Evolutionary conservation across 2,113 vertebrate genomes (phyloP), one percentile per base, ranked within the genome.

Genomic region (Alligator mississippiensis): DNA sequence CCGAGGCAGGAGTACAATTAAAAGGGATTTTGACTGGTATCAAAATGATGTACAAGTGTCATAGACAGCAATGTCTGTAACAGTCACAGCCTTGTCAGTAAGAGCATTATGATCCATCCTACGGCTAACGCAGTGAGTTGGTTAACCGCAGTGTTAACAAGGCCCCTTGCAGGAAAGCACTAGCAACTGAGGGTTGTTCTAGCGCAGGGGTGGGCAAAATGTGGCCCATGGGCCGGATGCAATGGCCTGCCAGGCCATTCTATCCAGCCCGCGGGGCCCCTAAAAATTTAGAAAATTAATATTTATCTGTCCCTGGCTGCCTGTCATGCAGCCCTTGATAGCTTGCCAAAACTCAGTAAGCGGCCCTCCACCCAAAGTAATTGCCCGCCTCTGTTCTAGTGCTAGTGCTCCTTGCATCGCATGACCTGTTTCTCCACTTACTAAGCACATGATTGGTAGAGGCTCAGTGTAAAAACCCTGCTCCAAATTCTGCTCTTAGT

Each of bases 31-130:
- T 75, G 12, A 59, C 7, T 17, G 24, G 16, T 16, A 28, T n/a
- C 24, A 58, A 24, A 16, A 54, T 11, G 3, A 4, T 16, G 5
- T 11, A 8, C 19, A 59, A 12, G 14, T 27, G 19, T 77, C 80
- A 80, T 11, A 8, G 7, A 28, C 55, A 81, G 28, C 4, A 0
- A 0, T 25, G 14, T 19, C 62, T 61, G 13, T 80, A 87, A 64
- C 30, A 27, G 19, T 54, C 58, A 24, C 62, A 77, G 5, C 47
- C 76, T 6, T 38, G 38, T 72, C 25, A 17, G 1, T 25, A 58
- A 24, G 55, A 21, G 22, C 21, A 21, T 17, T 6, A 12, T 59
- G 25, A 47, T 14, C 17, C 28, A 19, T 0, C 1, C 19, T 10
- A 28, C 12, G 34, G 55, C 38, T 19, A 4, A n/a, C 18, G 19